Evolutionary conservation across 2,113 vertebrate species (phyloP), one percentile per base, ranked within the genome.

Genomic region (Albula glossodonta): DNA sequence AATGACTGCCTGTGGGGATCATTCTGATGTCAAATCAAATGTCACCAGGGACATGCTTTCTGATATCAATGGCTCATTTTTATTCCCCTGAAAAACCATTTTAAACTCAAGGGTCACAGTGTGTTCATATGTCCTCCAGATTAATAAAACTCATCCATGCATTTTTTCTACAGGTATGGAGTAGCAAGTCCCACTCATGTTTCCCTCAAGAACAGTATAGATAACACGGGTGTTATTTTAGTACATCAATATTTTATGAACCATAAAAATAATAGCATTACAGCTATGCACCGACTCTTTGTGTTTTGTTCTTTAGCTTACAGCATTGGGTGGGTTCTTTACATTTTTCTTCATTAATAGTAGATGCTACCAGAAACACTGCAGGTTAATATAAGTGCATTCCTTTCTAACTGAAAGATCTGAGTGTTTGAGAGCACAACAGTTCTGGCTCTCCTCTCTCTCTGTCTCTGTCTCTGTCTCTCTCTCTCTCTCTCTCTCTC

Each of bases 371-470:
- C 11, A 22, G 78, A 79, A 79, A 15, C 9, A 78, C 19, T 7
- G 41, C 74, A 0, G n/a, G 60, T 31, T 25, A 19, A 74, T 31
- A 31, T 6, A 2, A 2, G 13, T 19, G 41, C 4, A 79, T 49
- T 17, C 49, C 74, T 25, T 78, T 3, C 74, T 13, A 15, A 50
- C 22, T 79, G 78, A 31, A 74, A 25, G 70, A 74, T 22, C 70
- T 74, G 4, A 7, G 7, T 31, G 53, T 60, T 83, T 57, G 82
- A 51, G 13, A 74, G 63, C 19, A 51, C 13, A 70, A 41, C 60
- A 86, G 50, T 83, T 82, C 78, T 83, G 13, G 63, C 31, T 70
- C 53, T 81, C 84, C 66, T 82, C 70, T 11, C 77, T 25, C 84
- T 81, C 82, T 41, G 83, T n/a, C n/a, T 82, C 56, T 66, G 2